phyloP scores from a whole-genome alignment of 2,888 invertebrate genomes.

The Hymenopus coronatus region DNA sequence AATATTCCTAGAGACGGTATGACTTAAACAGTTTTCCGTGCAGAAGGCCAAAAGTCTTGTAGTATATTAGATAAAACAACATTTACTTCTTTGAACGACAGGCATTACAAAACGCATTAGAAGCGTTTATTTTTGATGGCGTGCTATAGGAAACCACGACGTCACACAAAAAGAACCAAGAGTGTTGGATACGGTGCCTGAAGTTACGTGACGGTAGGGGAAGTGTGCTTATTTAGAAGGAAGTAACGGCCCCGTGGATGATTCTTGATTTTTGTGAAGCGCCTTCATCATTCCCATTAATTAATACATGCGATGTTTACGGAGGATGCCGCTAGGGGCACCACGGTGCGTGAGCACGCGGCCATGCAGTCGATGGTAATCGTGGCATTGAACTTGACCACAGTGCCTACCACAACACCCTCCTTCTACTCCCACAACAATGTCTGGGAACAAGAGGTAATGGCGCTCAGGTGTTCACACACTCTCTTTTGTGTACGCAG shows the following conservation, averaged over 20 bases:
- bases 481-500: not conserved
- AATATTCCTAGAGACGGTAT: too few species aligned
- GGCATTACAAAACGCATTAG: too few species aligned
- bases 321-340: not conserved
- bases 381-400: slow-evolving; percentile 15
- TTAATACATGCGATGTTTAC: not conserved
- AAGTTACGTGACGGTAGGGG: not conserved
- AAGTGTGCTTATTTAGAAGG: not conserved
- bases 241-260: not conserved
- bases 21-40: too few species aligned
- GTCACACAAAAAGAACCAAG: not conserved
- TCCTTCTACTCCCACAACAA: not conserved
- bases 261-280: not conserved
- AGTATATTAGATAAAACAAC: too few species aligned
- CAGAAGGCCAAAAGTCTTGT: too few species aligned
- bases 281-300: not conserved
- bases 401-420: not conserved
- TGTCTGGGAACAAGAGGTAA: not conserved
- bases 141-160: not conserved
- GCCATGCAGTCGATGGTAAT: not conserved
- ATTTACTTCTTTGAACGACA: too few species aligned
- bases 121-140: too few species aligned
- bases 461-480: not conserved
- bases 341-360: slow-evolving; percentile 5
- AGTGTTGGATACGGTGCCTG: not conserved